Base-by-base conservation (phyloP, 2,113 vertebrate genomes). In the Lucifuga dentata region DNA sequence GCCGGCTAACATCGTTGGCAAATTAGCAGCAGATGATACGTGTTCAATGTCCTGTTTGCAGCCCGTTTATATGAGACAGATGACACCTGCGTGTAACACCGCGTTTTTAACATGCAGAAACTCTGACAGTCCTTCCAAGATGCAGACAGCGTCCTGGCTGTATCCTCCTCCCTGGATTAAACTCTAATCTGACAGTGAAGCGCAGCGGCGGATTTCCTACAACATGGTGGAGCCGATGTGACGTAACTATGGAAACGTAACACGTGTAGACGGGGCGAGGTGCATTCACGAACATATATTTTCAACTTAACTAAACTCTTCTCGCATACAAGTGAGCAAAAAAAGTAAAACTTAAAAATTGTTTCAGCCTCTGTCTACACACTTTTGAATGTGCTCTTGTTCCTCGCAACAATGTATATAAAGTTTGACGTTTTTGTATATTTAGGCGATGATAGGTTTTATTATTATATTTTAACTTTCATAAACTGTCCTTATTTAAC, bases 191-290 rank as follows among this genome's bases (percentile, higher is more conserved):
- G 88, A 83, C 85, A 86, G 86, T 26, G 53, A 80, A 73, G 68
- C 83, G 76, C 70, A 61, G 63, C 73, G 52, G 29, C 77, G 86
- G 89, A 84, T 90, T 92, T 92, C 91, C 91, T 89, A 72, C 89
- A 91, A 92, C 84, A 93, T 92, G 92, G 93, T 88, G 91, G 87
- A 80, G 82, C 48, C 74, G 41, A 81, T 43, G 57, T 91, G 90
- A 86, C 88, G 86, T 87, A 40, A 83, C 86, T 75, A 87, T 89
- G 86, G 85, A 86, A 80, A 87, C 83, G 72, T 68, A 55, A 51
- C 90, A 88, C 84, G 70, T 89, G 87, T 46, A 39, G 16, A 6
- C 24, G 45, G 5, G 24, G 9, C 6, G 40, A 40, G 80, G 36
- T 24, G 69, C 26, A 64, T 87, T 81, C 68, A 71, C 11, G 8